Evolutionary conservation across 2,888 invertebrate species (phyloP).

Genomic region (Copidosoma aretas): DNA sequence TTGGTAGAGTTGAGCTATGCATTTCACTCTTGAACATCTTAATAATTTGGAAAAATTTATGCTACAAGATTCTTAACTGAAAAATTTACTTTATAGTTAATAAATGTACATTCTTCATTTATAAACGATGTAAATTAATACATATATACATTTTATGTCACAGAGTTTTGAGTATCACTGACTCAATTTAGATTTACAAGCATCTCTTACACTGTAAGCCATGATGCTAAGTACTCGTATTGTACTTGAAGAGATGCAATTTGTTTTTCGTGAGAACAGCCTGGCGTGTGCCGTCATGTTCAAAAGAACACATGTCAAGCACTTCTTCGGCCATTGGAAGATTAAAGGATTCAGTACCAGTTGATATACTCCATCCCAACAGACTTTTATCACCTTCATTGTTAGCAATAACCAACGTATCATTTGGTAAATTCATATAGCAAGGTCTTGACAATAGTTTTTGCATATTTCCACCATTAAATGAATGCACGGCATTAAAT

Average conservation of each 20-base stretch:
- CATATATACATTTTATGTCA: constrained; percentile 20
- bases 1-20: no score
- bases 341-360: constrained; percentile 65
- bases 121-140: constrained; percentile 9
- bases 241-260: constrained; percentile 70
- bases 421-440: constrained; percentile 67
- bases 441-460: constrained; percentile 73
- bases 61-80: constrained; percentile 11
- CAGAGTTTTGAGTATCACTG: background rate
- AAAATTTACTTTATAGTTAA: constrained; percentile 15
- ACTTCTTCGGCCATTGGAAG: constrained; percentile 72
- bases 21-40: background rate
- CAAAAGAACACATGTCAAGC: constrained; percentile 72
- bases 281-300: constrained; percentile 61
- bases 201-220: background rate
- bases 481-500: constrained; percentile 68
- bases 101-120: constrained; percentile 18
- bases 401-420: constrained; percentile 75
- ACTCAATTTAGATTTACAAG: background rate
- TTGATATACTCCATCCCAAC: constrained; percentile 70
- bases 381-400: constrained; percentile 75
- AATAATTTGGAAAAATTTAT: background rate
- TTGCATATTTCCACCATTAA: constrained; percentile 73
- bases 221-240: constrained; percentile 20
- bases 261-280: constrained; percentile 73